Evolutionary conservation across 2,113 vertebrate genomes (phyloP), one percentile per base, ranked within the genome.

Genomic region (Leucopsar rothschildi): DNA sequence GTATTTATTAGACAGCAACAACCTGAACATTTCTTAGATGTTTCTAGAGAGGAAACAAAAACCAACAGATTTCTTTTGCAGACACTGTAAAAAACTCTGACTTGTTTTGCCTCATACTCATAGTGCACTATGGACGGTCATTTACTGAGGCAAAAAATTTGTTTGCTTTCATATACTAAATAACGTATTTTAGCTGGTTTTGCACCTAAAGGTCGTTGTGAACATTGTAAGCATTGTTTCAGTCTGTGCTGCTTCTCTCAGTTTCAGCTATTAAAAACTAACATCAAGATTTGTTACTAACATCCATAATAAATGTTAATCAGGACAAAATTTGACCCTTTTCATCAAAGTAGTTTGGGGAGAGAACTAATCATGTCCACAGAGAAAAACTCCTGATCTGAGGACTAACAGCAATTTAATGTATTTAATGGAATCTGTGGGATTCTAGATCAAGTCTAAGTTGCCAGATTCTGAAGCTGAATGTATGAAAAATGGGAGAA

Each of bases 1-100:
- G 71, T 72, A 77, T 96, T 95, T 96, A 96, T 96, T 95, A 63
- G 42, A 65, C 52, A 88, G 90, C 76, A 84, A 66, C 64, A 92
- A 82, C 61, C 56, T 77, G 66, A 82, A 82, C 57, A 40, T 91
- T 90, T 80, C 90, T 71, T 80, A 77, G 33, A 63, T 70, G 60
- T 89, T 86, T 96, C 83, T 63, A 27, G 15, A 75, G n/a, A 44
- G 12, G 22, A 92, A 70, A 76, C 18, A 82, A 23, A 63, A 88
- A 69, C 80, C 86, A 82, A 87, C 12, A 70, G 25, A 63, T 53
- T 71, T 53, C 37, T 82, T 73, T 40, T 88, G 39, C 68, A 63
- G 77, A 47, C 59, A 29, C 31, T 42, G 6, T 84, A 40, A 90
- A 90, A 90, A 49, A 17, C 25, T 31, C 53, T 53, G 44, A 31